Evolutionary conservation across 2,888 invertebrate species (phyloP).

Genomic region (Agonum fuliginosum): DNA sequence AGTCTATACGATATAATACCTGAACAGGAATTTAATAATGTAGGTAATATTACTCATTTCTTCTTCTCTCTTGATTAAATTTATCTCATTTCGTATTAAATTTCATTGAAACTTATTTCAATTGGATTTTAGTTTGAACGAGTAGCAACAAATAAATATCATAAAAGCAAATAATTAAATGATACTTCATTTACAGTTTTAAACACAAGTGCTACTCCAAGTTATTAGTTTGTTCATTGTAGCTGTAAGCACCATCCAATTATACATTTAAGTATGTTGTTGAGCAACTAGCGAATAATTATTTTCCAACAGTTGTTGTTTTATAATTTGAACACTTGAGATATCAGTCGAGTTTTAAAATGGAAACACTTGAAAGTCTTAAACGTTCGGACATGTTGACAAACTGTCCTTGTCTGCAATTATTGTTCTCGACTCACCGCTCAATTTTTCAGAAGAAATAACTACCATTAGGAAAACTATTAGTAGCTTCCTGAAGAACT

Average conservation of each 20-base stretch:
- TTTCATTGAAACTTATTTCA: too few relatives aligned
- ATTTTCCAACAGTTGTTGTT: constrained; percentile 26
- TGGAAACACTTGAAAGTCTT: constrained; percentile 8
- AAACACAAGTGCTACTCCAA: constrained; percentile 2
- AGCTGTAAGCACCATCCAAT: constrained; percentile 17
- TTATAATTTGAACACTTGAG: constrained; percentile 19
- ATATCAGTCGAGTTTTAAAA: not conserved
- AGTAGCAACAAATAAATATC: not conserved
- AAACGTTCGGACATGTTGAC: not conserved
- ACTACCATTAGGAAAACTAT: constrained; percentile 10
- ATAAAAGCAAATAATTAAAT: constrained; percentile 12
- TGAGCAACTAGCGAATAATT: constrained; percentile 27
- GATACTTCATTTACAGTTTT: constrained; percentile 23
- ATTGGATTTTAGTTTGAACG: too few relatives aligned
- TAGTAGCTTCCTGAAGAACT: constrained; percentile 30
- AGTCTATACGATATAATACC: not conserved
- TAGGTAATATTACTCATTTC: too few relatives aligned
- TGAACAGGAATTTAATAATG: constrained; percentile 4
- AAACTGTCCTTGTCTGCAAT: constrained; percentile 7
- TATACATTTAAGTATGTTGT: constrained; percentile 17
- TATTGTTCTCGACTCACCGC: not conserved
- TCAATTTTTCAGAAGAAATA: constrained; percentile 23
- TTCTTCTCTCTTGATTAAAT: not conserved
- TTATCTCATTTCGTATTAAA: not conserved
- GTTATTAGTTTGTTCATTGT: constrained; percentile 37